Base-by-base conservation (phyloP, 2,797 vertebrate species). In the Semaprochilodus insignis region DNA sequence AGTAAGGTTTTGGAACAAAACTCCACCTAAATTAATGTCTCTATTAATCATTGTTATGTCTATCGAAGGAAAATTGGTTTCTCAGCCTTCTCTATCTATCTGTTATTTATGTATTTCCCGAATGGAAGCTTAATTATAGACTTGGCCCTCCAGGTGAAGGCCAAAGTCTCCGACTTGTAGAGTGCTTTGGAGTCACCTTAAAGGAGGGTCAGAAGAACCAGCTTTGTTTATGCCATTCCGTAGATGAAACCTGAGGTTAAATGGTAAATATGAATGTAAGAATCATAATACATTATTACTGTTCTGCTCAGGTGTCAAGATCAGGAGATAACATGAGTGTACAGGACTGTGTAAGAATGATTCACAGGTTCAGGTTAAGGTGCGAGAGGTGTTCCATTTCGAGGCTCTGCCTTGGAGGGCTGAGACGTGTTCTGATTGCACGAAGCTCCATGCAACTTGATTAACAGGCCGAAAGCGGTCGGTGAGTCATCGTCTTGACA, bases 1-100 rank as follows among this genome's bases (percentile, higher is more conserved):
- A 89, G 87, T 86, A 88, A 87, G 88, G 85, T 87, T 89, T 89
- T 85, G 85, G 83, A 85, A 87, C 82, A 81, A 86, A 86, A 89
- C 82, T 87, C 71, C 74, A 81, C 82, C 54, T 85, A 80, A 85
- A 88, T 88, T 84, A 89, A 89, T 87, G 87, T 81, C 78, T 80
- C 73, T 82, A 89, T 89, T 87, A 87, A 87, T 89, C 87, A 87
- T 80, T 78, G 63, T 88, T 85, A 89, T 87, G 86, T 86, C 84
- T 85, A 44, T 77, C 54, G 60, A 66, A 79, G 73, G 73, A 84
- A 84, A 85, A 87, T 87, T 72, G 85, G 85, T 83, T 88, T 84
- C 83, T 13, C 77, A 63, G 63, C 67, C 82, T 74, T 55, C 84
- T 82, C 70, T 84, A 82, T 85, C 81, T 74, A 54, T 70, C 51